Conservation (phyloP, 1,140 invertebrate genomes). For the Paraescarpia echinospica region DNA sequence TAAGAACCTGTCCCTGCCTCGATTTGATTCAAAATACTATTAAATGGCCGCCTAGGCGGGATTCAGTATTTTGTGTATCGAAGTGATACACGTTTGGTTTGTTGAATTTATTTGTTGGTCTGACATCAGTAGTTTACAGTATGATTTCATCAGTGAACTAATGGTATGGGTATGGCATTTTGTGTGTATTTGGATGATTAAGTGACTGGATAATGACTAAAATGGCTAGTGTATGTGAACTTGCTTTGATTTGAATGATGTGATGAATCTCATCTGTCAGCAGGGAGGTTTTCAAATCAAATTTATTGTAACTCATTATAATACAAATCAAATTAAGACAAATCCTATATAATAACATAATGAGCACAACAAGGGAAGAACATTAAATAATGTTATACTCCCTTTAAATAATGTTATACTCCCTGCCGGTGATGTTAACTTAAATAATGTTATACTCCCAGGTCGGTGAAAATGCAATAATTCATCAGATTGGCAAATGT, state of each 20-base stretch:
- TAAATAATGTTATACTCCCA: no score
- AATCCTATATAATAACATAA: no score
- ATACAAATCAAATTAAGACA: no score
- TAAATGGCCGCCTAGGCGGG: neutral
- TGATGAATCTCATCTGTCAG: no score
- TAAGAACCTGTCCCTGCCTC: neutral
- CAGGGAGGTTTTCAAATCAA: no score
- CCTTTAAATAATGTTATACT: no score
- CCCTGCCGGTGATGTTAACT: no score
- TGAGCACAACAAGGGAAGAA: no score
- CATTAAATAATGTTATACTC: no score
- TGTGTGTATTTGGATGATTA: neutral
- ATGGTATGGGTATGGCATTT: neutral
- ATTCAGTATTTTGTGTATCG: neutral
- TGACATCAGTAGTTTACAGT: neutral
- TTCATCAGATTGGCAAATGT: no score
- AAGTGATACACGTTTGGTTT: neutral
- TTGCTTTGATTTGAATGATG: neutral
- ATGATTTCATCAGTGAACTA: neutral
- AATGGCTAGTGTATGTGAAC: neutral
- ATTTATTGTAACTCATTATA: no score
- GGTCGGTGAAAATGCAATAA: no score
- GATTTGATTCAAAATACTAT: neutral
- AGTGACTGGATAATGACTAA: neutral
- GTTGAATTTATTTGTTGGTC: neutral